phyloP scores from a whole-genome alignment of 2,888 invertebrate species.

The Alviniconcha strummeri region DNA sequence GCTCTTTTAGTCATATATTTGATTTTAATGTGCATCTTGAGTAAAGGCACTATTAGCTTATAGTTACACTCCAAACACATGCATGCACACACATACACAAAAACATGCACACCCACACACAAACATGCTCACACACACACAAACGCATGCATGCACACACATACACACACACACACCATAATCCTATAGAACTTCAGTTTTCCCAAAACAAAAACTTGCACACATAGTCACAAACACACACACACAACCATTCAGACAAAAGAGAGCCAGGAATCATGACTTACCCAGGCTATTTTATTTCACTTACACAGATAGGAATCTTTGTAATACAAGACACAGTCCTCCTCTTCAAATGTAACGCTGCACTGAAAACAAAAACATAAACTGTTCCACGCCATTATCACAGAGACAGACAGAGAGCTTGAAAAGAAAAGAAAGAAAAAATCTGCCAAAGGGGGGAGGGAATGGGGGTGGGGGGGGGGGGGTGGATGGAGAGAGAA shows the following conservation, averaged over 20 bases:
- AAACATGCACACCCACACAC: not conserved
- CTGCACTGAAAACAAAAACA: constrained; percentile 30
- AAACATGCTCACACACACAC: not conserved
- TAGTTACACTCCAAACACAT: not conserved
- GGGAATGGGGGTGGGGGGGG: not conserved
- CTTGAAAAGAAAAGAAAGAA: constrained; percentile 12
- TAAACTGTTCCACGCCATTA: not conserved
- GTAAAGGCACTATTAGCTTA: no score
- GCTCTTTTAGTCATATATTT: no score
- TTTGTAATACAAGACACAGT: constrained; percentile 33
- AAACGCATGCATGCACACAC: constrained; percentile 14
- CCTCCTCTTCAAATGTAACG: constrained; percentile 26
- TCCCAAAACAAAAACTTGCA: not conserved
- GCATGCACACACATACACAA: not conserved
- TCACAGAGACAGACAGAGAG: constrained; percentile 30
- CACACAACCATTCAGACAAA: constrained; percentile 12
- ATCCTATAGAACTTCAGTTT: no score
- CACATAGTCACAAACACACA: constrained; percentile 8
- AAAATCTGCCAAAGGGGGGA: constrained; percentile 4
- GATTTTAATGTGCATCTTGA: no score
- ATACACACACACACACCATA: constrained; percentile 15
- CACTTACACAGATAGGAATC: constrained; percentile 39
- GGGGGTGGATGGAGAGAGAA: not conserved
- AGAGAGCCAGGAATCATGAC: not conserved
- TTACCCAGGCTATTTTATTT: constrained; percentile 36